A percentile compares a stretch with the other conserved stretches of the same genome.
phyloP scores from a whole-genome alignment of 2,113 vertebrate genomes.

The Gymnorhina tibicen region DNA sequence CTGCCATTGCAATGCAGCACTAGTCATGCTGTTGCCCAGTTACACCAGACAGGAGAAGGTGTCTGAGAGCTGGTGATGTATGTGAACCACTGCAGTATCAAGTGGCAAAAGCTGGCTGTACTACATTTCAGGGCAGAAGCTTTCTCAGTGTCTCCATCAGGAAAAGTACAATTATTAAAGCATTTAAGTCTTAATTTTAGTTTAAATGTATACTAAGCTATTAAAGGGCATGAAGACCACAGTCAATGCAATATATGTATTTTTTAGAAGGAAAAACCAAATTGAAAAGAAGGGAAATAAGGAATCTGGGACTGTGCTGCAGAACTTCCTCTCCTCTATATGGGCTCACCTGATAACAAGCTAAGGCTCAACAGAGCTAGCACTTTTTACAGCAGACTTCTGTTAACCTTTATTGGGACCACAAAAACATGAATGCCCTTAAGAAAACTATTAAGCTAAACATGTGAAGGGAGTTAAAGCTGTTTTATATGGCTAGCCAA shows the following conservation, averaged over 20 bases:
- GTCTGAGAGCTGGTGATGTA: not conserved
- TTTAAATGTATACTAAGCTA: not conserved
- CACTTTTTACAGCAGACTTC: not conserved
- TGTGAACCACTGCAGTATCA: not conserved
- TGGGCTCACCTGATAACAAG: not conserved
- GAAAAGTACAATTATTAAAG: not conserved
- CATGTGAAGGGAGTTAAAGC: not conserved
- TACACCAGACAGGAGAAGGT: not conserved
- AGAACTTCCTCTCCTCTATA: not conserved
- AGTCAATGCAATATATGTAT: not conserved
- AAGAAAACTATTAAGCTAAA: conserved; percentile 15
- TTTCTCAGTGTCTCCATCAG: not conserved
- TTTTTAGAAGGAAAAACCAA: not conserved
- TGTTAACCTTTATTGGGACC: not conserved
- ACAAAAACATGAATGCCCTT: not conserved
- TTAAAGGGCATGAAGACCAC: not conserved
- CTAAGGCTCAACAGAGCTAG: not conserved
- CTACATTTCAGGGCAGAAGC: not conserved
- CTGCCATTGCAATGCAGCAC: not conserved
- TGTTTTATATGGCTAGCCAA: not conserved
- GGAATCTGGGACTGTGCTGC: not conserved
- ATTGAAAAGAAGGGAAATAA: not conserved
- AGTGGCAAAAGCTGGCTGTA: not conserved
- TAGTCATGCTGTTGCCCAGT: not conserved
- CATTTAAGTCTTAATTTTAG: not conserved